Evolutionary conservation across 92 coral and sea anemone species (phyloP).

Genomic region (Parazoanthus swiftii): DNA sequence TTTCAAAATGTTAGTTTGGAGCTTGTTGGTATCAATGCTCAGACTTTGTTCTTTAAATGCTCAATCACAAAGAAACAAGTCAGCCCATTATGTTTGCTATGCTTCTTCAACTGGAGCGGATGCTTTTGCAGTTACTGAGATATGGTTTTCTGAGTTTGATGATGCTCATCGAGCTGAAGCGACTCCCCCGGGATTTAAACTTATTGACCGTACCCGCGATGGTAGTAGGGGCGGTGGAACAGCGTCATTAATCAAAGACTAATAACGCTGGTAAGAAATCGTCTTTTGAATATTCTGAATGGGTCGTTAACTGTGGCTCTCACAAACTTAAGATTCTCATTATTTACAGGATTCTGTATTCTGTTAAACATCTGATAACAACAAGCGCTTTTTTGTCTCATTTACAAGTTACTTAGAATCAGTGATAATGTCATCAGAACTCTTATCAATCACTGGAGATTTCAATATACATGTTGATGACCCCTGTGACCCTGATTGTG

Average conservation of each 20-base stretch:
- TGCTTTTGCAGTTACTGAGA: constrained; percentile 48
- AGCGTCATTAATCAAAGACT: constrained; percentile 5
- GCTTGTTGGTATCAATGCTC: constrained; percentile 6
- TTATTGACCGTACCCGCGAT: constrained; percentile 38
- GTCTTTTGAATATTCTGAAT: constrained; percentile 56
- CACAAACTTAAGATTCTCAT: constrained; percentile 33
- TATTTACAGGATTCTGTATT: constrained; percentile 46
- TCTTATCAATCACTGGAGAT: constrained; percentile 19
- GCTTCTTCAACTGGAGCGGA: constrained; percentile 42
- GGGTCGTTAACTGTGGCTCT: constrained; percentile 40
- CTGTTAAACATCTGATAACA: constrained; percentile 37
- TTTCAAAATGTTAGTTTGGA: constrained; percentile 7
- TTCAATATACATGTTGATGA: constrained; percentile 29
- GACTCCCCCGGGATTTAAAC: constrained; percentile 37
- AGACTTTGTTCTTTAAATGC: constrained; percentile 25
- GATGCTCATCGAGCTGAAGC: constrained; percentile 31
- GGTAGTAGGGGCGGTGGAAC: constrained; percentile 52
- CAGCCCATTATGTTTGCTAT: constrained; percentile 45
- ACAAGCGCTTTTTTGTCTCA: constrained; percentile 31
- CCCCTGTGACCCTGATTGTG: constrained; percentile 31
- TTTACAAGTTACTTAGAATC: constrained; percentile 35
- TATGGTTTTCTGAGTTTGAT: constrained; percentile 44
- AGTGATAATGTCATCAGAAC: constrained; percentile 39
- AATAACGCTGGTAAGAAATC: constrained; percentile 10
- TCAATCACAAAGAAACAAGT: constrained; percentile 35